Base-by-base conservation (phyloP, 2,888 invertebrate species). In the Endomychus coccineus region DNA sequence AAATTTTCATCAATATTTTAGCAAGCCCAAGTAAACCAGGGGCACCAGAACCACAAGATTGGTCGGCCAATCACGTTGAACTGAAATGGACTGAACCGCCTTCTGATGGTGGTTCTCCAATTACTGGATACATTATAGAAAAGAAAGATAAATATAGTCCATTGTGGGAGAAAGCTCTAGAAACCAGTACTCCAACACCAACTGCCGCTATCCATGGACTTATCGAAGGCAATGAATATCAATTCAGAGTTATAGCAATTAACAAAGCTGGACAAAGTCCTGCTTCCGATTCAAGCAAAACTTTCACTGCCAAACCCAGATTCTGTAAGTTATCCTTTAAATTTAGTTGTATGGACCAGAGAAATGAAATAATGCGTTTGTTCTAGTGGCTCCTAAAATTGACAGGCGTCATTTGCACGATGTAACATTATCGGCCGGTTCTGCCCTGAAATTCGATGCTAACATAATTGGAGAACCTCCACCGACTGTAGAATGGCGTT, bases 201-300 rank as follows among this genome's bases (percentile, higher is more conserved):
- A 69, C 75, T 39, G 94, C 84, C 31, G 81, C 83, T 35, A 82
- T 94, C n/a, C 84, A 84, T 58, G 90, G 90, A 24, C 68, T 97
- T 29, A 85, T 87, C 55, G 95, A 95, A 72, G 95, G 95, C 50
- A 90, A 91, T 62, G 94, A 95, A 60, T 95, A 94, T 64, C 94
- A 95, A 66, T 97, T 96, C 81, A 80, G 96, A 16, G 83, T 97
- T 16, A 79, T 91, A 48, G 97, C 97, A 5, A 73, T 95, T 35
- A 98, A 98, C 69, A 89, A 90, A 63, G 94, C 90, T 6, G 98
- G 98, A 1, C 82, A 81, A 59, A 89, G 95, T 54, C 88, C 90
- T 51, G 90, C 95, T 1, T 90, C 92, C 5, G 88, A 89, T 37
- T 72, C 86, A 13, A 83, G 87, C 67, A 89, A 88, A 67, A 79